phyloP scores from a whole-genome alignment of 1,140 invertebrate genomes.

The Anastrepha obliqua region DNA sequence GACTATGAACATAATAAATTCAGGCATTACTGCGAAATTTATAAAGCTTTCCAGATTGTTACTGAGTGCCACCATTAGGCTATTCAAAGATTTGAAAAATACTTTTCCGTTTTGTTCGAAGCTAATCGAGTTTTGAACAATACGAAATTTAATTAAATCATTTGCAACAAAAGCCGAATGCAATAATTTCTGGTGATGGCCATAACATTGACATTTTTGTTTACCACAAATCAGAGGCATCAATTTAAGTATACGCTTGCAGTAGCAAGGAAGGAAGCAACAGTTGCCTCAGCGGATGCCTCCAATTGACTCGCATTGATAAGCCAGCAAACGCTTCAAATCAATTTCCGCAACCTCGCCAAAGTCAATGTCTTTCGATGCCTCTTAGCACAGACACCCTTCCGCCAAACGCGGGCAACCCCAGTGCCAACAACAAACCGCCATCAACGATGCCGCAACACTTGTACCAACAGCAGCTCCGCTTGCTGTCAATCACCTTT shows the following conservation, averaged over 20 bases:
- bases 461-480: not conserved
- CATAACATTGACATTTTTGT: too few species aligned
- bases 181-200: too few species aligned
- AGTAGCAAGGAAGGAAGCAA: not conserved
- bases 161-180: too few species aligned
- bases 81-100: too few species aligned
- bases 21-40: too few species aligned
- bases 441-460: not conserved
- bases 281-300: constrained; percentile 14
- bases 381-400: not conserved
- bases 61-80: too few species aligned
- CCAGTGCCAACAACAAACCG: not conserved
- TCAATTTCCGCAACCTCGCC: constrained; percentile 6
- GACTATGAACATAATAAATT: too few species aligned
- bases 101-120: too few species aligned
- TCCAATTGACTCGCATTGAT: constrained; percentile 32
- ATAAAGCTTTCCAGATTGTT: too few species aligned
- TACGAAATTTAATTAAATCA: too few species aligned
- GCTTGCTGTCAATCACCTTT: constrained; percentile 47
- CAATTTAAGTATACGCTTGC: not conserved
- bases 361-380: not conserved
- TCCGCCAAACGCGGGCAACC: not conserved
- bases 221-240: not conserved
- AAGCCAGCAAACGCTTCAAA: constrained; percentile 7
- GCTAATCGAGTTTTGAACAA: too few species aligned